A percentile compares a stretch with the other conserved stretches of the same genome.
phyloP scores from a whole-genome alignment of 53 echinoderm and acorn worm genomes.

The Apostichopus leukothele region DNA sequence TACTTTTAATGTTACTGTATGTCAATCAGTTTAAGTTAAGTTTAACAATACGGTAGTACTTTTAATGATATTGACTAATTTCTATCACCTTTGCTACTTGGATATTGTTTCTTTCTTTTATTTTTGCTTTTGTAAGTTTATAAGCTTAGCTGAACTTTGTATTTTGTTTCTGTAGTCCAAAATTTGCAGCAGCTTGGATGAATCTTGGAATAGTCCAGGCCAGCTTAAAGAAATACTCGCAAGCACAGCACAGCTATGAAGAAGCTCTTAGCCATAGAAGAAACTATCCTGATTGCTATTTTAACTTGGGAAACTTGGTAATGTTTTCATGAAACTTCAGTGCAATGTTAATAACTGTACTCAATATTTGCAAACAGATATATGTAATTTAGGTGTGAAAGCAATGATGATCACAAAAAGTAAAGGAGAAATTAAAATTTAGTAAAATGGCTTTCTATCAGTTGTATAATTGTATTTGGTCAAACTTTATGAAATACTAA shows the following conservation, averaged over 20 bases:
- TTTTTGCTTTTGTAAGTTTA: not conserved
- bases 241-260: constrained; percentile 78
- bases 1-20: too few relatives aligned
- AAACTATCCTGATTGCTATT: constrained; percentile 91
- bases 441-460: too few relatives aligned
- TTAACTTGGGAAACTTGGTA: constrained; percentile 94
- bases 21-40: too few relatives aligned
- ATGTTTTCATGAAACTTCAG: not conserved
- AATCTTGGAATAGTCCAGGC: constrained; percentile 97
- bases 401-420: too few relatives aligned
- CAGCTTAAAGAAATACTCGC: constrained; percentile 65
- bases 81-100: too few relatives aligned
- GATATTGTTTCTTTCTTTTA: too few relatives aligned
- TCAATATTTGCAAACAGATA: not conserved
- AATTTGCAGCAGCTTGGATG: constrained; percentile 96
- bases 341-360: not conserved
- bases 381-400: not conserved
- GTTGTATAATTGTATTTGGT: too few relatives aligned
- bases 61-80: too few relatives aligned
- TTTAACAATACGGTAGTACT: too few relatives aligned
- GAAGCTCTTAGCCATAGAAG: constrained; percentile 69
- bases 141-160: not conserved
- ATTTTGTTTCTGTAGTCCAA: constrained; percentile 58
- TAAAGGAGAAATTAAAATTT: too few relatives aligned
- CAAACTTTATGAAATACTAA: too few relatives aligned